Evolutionary conservation across 2,797 vertebrate genomes (phyloP).

Genomic region (Artibeus lituratus): DNA sequence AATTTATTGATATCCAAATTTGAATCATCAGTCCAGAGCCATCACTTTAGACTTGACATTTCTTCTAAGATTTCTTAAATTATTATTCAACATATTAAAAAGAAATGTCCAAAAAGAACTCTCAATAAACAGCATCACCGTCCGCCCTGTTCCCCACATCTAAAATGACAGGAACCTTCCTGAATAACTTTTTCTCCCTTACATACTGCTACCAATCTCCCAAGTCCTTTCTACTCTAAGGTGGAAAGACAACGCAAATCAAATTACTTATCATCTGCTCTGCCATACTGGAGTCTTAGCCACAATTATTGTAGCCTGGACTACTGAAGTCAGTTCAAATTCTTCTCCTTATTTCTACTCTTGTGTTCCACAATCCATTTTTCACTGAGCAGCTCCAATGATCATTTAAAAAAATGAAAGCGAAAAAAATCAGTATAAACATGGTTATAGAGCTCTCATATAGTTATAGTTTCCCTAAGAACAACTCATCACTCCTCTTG

Average conservation of each 20-base stretch:
- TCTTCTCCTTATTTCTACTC: not conserved
- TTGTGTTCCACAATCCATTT: not conserved
- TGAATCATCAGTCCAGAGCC: not conserved
- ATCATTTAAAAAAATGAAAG: not conserved
- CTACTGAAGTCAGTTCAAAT: not conserved
- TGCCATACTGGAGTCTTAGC: not conserved
- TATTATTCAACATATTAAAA: not conserved
- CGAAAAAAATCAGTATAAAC: not conserved
- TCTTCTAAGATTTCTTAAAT: not conserved
- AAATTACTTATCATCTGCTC: not conserved
- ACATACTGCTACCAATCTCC: not conserved
- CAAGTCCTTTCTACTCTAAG: not conserved
- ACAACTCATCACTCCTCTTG: not conserved
- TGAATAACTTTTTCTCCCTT: not conserved
- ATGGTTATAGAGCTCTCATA: not conserved
- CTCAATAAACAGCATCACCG: not conserved
- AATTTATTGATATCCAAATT: not conserved
- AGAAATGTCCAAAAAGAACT: not conserved
- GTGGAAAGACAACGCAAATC: not conserved
- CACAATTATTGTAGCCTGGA: not conserved
- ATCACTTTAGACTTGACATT: slow-evolving; percentile 9
- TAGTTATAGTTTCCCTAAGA: not conserved
- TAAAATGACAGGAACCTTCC: not conserved
- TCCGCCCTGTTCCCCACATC: not conserved
- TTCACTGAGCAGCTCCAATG: not conserved